Conservation (phyloP, 1,140 invertebrate genomes). For the Orchesella cincta region DNA sequence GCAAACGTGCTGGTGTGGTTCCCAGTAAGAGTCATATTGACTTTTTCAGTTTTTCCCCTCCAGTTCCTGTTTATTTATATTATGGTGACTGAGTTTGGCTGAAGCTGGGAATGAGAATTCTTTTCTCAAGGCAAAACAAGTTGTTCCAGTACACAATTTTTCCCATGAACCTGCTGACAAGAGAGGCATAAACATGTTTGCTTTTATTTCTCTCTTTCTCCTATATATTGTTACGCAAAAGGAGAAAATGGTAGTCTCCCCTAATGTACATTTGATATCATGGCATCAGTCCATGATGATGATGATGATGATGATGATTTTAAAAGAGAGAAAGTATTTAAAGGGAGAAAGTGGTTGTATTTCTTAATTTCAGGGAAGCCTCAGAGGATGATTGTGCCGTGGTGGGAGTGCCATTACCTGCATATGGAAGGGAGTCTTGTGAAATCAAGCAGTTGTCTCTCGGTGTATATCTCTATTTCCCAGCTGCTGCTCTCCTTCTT, state of each 20-base stretch:
- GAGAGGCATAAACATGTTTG: background rate
- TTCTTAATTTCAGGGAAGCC: conserved; percentile 23
- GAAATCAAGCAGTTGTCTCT: conserved; percentile 37
- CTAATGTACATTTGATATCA: too few species aligned
- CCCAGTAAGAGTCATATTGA: too few species aligned
- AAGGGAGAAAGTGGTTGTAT: too few species aligned
- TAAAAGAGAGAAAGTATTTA: too few species aligned
- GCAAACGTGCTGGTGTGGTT: too few species aligned
- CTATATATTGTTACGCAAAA: background rate
- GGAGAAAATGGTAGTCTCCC: too few species aligned
- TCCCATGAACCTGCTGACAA: background rate
- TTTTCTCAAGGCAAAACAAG: background rate
- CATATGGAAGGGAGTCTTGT: conserved; percentile 40
- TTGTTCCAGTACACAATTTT: background rate
- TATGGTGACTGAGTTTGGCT: too few species aligned
- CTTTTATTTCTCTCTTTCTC: background rate
- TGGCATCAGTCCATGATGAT: too few species aligned
- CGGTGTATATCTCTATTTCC: conserved; percentile 44
- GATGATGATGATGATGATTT: too few species aligned
- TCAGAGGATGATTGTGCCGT: conserved; percentile 33
- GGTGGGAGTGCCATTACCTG: conserved; percentile 25
- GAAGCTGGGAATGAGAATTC: too few species aligned
- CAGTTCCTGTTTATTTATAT: too few species aligned
- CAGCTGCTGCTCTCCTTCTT: conserved; percentile 28
- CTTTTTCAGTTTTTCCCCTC: too few species aligned